phyloP scores from a whole-genome alignment of 2,888 invertebrate species.

The Blera fallax region DNA sequence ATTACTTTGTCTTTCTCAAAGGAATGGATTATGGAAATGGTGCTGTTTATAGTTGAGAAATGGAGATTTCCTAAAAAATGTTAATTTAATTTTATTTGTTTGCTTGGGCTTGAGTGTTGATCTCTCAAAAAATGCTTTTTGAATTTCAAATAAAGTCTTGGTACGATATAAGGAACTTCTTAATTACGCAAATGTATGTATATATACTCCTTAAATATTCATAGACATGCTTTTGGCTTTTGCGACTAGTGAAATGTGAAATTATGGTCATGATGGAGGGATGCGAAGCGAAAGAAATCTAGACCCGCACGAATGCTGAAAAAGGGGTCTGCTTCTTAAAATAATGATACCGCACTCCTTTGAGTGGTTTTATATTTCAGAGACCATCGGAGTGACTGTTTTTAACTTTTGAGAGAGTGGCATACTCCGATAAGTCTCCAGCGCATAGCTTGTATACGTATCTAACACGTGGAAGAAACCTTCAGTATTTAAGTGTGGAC shows the following conservation, averaged over 20 bases:
- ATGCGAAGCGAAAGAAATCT: background rate
- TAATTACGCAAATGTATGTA: slow-evolving; percentile 26
- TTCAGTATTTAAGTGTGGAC: no score
- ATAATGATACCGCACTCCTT: background rate
- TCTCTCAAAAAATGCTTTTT: slow-evolving; percentile 18
- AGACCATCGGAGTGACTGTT: no score
- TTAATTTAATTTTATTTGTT: slow-evolving; percentile 55
- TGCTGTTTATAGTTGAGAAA: slow-evolving; percentile 20
- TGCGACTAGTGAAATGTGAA: background rate
- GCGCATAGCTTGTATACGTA: no score
- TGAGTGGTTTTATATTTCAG: no score
- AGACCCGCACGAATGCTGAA: background rate
- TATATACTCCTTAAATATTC: slow-evolving; percentile 9
- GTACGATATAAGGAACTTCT: slow-evolving; percentile 5
- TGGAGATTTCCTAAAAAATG: slow-evolving; percentile 29
- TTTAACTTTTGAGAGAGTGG: no score
- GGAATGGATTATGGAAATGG: slow-evolving; percentile 52
- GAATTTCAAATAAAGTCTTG: slow-evolving; percentile 12
- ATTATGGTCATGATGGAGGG: background rate
- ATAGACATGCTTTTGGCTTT: slow-evolving; percentile 18
- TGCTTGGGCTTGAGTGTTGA: background rate
- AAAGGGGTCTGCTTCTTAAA: background rate
- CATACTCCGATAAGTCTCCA: no score
- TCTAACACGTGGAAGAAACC: no score
- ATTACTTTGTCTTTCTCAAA: slow-evolving; percentile 42